phyloP scores from a whole-genome alignment of 2,888 invertebrate genomes.

The Limnephilus rhombicus region DNA sequence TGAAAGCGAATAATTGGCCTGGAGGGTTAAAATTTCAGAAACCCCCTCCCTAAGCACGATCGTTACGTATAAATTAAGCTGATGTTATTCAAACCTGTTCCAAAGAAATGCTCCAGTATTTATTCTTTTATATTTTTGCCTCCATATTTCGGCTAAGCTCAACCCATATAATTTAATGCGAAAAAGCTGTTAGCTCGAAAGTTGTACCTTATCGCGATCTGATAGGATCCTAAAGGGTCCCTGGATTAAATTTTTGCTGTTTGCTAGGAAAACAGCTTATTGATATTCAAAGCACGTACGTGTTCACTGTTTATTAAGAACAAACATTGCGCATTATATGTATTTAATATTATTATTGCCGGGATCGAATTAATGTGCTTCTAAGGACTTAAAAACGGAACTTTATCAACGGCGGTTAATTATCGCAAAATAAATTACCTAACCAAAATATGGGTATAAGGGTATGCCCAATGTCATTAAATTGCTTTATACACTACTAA shows the following conservation, averaged over 20 bases:
- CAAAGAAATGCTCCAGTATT: background rate
- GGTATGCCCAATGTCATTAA: no score
- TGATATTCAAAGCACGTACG: conserved; percentile 23
- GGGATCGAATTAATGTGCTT: background rate
- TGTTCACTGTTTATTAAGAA: background rate
- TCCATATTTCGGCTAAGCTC: conserved; percentile 32
- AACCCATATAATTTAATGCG: conserved; percentile 43
- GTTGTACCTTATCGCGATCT: conserved; percentile 20
- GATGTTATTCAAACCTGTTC: conserved; percentile 3
- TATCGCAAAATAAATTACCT: background rate
- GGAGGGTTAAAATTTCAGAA: background rate
- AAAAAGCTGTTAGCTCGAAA: conserved; percentile 41
- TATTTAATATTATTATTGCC: background rate
- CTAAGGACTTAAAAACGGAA: background rate
- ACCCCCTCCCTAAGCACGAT: background rate
- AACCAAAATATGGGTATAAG: background rate
- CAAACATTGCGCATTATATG: background rate
- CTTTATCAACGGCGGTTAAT: background rate
- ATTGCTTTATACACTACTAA: no score
- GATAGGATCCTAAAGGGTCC: background rate
- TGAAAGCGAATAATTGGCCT: no score
- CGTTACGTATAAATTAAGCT: conserved; percentile 20
- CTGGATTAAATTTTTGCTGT: conserved; percentile 36
- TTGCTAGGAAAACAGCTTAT: conserved; percentile 5
- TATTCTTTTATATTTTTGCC: conserved; percentile 11